These are phyloP conservation scores for Caerostris extrusa DNA, from an alignment of 1,140 invertebrate species.

Conservation along the genomic window DNA sequence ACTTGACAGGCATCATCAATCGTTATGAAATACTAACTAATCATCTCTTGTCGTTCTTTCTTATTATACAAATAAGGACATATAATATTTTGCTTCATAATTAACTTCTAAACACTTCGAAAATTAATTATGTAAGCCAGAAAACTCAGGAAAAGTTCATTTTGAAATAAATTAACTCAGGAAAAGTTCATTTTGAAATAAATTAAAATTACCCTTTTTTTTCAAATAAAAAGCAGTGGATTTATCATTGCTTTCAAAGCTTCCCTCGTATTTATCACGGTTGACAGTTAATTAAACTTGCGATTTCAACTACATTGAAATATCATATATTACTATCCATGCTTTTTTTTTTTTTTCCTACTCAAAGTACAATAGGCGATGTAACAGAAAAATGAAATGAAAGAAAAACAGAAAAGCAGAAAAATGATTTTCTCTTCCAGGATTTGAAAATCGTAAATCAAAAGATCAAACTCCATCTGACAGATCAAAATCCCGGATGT, in stretches of 20 bases:
- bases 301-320: background rate
- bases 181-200: background rate
- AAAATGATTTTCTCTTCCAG: conserved; percentile 8
- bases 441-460: conserved; percentile 38
- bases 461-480: conserved; percentile 23
- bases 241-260: background rate
- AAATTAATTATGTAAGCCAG: no score
- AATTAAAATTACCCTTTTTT: background rate
- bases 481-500: conserved; percentile 13
- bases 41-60: background rate
- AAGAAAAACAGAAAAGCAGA: background rate
- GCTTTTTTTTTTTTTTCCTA: background rate
- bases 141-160: background rate
- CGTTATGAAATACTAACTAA: background rate
- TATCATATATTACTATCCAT: background rate
- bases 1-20: no score
- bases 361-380: background rate
- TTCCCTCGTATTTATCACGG: background rate
- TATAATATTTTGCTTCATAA: background rate
- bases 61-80: background rate
- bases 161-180: background rate
- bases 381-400: background rate
- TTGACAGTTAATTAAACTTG: background rate
- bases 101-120: background rate
- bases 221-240: background rate